phyloP scores from a whole-genome alignment of 1,140 invertebrate species.

The Anadara kagoshimensis region DNA sequence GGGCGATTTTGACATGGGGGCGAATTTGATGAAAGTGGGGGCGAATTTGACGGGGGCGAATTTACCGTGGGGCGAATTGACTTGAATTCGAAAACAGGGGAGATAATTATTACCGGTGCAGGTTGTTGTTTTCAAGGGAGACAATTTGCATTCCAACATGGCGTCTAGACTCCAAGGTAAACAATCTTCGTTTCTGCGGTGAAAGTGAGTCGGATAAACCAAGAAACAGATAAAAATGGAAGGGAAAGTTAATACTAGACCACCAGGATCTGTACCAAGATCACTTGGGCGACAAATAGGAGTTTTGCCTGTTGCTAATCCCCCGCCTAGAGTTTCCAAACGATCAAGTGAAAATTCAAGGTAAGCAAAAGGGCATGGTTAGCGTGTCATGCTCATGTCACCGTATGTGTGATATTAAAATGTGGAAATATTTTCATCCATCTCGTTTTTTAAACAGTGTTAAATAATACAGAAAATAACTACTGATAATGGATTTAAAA shows the following conservation, averaged over 20 bases:
- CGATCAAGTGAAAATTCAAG: neutral
- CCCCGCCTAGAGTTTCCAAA: conserved; percentile 31
- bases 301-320: conserved; percentile 38
- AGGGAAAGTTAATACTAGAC: conserved; percentile 37
- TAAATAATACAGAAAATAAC: neutral
- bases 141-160: conserved; percentile 56
- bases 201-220: neutral
- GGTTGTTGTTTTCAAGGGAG: too few relatives aligned
- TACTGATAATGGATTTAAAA: neutral
- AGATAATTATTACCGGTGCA: too few relatives aligned
- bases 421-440: too few relatives aligned
- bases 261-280: conserved; percentile 24
- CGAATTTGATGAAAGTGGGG: too few relatives aligned
- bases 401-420: neutral
- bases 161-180: conserved; percentile 36
- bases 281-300: conserved; percentile 42
- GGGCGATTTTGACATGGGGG: too few relatives aligned
- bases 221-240: conserved; percentile 28
- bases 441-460: too few relatives aligned
- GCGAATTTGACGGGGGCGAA: too few relatives aligned
- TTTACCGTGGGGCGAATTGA: too few relatives aligned
- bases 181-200: conserved; percentile 10
- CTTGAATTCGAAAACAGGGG: too few relatives aligned
- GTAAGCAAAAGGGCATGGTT: neutral
- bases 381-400: neutral